Conservation (phyloP, 92 coral and sea anemone species). For the Porites lobata region DNA sequence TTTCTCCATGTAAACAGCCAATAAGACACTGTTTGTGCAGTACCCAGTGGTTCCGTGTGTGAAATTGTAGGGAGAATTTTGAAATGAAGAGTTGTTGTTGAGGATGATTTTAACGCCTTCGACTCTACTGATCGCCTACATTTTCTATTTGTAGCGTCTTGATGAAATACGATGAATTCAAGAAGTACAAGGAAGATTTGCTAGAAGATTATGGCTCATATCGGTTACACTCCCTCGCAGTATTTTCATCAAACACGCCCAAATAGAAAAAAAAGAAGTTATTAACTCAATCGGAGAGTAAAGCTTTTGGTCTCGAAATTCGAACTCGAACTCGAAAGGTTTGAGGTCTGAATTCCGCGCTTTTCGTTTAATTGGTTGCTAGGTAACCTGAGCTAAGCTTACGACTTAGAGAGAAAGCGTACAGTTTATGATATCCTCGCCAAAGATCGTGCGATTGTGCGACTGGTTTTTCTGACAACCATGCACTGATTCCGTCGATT, state of each 20-base stretch:
- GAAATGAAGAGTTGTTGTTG: too few relatives aligned
- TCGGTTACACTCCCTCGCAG: neutral
- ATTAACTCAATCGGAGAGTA: neutral
- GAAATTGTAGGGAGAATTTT: too few relatives aligned
- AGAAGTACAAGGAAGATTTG: neutral
- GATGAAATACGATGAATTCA: slow-evolving; percentile 22
- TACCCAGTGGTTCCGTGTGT: too few relatives aligned
- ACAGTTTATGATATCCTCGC: neutral
- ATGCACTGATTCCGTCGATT: neutral
- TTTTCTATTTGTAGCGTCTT: slow-evolving; percentile 6
- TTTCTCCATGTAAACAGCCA: too few relatives aligned
- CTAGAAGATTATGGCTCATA: slow-evolving; percentile 8
- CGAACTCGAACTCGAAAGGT: neutral
- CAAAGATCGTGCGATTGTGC: neutral
- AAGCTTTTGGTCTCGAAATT: neutral
- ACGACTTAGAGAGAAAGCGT: neutral
- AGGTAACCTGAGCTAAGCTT: neutral
- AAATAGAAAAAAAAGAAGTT: neutral
- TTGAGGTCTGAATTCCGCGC: neutral
- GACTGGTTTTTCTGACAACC: neutral
- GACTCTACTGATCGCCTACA: too few relatives aligned
- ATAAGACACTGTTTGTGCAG: too few relatives aligned
- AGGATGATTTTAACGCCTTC: too few relatives aligned
- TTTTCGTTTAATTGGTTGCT: slow-evolving; percentile 11
- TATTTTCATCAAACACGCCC: slow-evolving; percentile 1